Conservation (phyloP, 2,797 vertebrate genomes). For the Platyrinchus mystaceus region DNA sequence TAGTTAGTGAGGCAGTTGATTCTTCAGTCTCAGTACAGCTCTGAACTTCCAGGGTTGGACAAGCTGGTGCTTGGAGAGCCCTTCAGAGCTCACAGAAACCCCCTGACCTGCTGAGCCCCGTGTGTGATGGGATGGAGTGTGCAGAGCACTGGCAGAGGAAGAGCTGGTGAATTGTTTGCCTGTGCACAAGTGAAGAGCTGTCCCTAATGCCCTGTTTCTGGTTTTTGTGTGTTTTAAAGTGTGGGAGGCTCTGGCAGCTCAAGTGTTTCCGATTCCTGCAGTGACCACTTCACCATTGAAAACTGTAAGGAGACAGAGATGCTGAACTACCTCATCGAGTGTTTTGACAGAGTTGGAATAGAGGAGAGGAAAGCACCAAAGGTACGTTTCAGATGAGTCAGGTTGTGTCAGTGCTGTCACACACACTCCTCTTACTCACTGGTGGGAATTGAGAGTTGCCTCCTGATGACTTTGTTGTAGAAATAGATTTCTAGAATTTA, state of each 20-base stretch:
- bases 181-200: neutral
- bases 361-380: conserved; percentile 99
- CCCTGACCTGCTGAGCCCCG: neutral
- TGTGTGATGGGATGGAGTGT: neutral
- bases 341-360: conserved; percentile 99
- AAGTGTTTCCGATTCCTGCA: conserved; percentile 85
- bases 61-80: neutral
- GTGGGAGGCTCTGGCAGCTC: conserved; percentile 88
- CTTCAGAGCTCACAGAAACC: neutral
- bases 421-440: neutral
- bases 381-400: conserved; percentile 70
- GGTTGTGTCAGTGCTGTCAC: neutral
- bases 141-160: neutral
- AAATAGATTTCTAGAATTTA: neutral
- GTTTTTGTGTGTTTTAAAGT: conserved; percentile 71
- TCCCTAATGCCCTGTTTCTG: neutral
- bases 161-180: neutral
- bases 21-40: neutral
- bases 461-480: neutral
- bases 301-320: conserved; percentile 98
- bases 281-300: conserved; percentile 97
- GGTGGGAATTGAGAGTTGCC: neutral
- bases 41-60: neutral
- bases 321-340: conserved; percentile 99
- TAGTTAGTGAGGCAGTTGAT: neutral